These are phyloP conservation scores for Eudiplozoon nipponicum DNA, from an alignment of 2,888 invertebrate species.

Conservation along the genomic window DNA sequence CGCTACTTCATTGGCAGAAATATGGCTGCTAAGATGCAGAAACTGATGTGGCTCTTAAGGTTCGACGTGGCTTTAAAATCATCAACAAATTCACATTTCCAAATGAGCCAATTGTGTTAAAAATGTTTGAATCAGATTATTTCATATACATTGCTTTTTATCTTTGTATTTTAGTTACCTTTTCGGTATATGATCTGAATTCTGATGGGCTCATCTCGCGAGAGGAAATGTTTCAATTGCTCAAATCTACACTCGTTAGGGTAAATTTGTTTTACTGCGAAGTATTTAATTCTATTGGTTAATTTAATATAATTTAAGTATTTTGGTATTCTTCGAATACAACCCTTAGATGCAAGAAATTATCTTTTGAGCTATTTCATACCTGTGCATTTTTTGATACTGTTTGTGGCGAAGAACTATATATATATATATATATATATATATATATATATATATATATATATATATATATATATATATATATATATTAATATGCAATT, in stretches of 20 bases:
- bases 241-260: constrained; percentile 13
- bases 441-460: constrained; percentile 2
- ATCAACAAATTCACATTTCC: neutral
- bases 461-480: neutral
- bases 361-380: neutral
- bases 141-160: no score
- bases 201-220: constrained; percentile 14
- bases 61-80: neutral
- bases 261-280: constrained; percentile 9
- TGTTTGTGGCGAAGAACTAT: no score
- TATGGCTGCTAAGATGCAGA: no score
- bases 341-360: no score
- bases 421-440: no score
- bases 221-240: constrained; percentile 16
- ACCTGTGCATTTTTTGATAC: neutral
- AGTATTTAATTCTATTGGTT: no score
- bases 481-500: neutral
- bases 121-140: no score
- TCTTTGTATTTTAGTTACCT: constrained; percentile 13
- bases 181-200: constrained; percentile 14
- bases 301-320: no score
- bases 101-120: neutral
- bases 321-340: no score
- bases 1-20: no score
- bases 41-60: no score